phyloP scores from a whole-genome alignment of 2,113 vertebrate genomes.

The Grammomys dolichurus region DNA sequence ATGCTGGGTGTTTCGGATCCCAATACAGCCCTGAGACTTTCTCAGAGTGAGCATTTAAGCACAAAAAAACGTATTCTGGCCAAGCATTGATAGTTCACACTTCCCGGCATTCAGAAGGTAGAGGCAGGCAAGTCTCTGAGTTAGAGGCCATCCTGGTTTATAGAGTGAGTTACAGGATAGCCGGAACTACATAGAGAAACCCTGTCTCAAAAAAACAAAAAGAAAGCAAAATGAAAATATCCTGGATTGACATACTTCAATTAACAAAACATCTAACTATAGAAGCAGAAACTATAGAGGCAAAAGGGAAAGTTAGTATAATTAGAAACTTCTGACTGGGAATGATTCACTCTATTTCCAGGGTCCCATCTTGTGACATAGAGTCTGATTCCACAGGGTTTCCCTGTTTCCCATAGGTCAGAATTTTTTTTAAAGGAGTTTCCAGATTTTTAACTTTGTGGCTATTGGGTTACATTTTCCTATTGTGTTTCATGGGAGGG shows the following conservation, averaged over 20 bases:
- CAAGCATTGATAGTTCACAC: neutral
- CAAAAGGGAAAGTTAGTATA: neutral
- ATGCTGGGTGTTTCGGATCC: neutral
- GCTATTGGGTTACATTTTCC: neutral
- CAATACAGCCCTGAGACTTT: neutral
- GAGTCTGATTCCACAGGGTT: neutral
- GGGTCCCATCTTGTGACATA: neutral
- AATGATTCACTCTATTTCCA: neutral
- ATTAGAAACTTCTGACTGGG: neutral
- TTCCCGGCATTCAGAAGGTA: neutral
- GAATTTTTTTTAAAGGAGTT: neutral
- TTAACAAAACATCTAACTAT: neutral
- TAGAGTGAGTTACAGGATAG: neutral
- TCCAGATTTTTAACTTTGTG: neutral
- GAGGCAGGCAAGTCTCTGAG: neutral
- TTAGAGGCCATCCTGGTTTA: neutral
- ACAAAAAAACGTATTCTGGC: neutral
- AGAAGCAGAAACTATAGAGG: neutral
- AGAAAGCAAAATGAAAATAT: neutral
- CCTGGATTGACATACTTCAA: neutral
- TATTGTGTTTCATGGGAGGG: neutral
- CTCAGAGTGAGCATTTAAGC: neutral
- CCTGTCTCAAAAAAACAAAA: neutral
- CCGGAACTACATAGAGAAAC: neutral
- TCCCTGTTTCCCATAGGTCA: neutral